These are phyloP conservation scores for Zaprionus africanus DNA, from an alignment of 1,140 invertebrate genomes.

Conservation along the genomic window DNA sequence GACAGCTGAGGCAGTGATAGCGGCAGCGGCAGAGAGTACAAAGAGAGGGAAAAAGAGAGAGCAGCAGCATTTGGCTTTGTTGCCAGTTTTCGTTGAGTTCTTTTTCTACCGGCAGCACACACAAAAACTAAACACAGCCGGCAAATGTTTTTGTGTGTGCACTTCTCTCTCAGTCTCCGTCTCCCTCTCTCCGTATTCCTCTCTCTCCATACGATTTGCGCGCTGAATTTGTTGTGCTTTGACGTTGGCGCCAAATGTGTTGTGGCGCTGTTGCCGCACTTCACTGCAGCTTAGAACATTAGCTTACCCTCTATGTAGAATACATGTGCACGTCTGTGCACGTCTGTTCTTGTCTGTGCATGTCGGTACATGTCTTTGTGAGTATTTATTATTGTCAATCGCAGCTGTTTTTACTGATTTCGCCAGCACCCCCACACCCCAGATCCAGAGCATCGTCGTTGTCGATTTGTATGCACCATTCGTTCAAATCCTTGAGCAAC, in stretches of 20 bases:
- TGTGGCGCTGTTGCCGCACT: conserved; percentile 59
- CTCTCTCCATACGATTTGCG: conserved; percentile 22
- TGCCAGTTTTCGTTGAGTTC: conserved; percentile 56
- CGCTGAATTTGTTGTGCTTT: conserved; percentile 61
- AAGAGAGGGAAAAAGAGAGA: conserved; percentile 15
- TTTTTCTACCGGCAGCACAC: conserved; percentile 72
- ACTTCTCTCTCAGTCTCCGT: conserved; percentile 4
- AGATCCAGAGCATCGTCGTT: background rate
- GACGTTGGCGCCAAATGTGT: conserved; percentile 72
- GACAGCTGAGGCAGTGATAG: background rate
- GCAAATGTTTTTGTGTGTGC: conserved; percentile 60
- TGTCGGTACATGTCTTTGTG: background rate
- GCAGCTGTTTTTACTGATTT: background rate
- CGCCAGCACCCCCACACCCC: background rate
- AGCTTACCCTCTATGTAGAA: background rate
- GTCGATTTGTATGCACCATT: conserved; percentile 27
- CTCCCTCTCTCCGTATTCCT: conserved; percentile 19
- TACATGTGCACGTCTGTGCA: conserved; percentile 6
- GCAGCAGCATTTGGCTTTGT: conserved; percentile 53
- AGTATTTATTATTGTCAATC: conserved; percentile 15
- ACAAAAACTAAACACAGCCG: conserved; percentile 74
- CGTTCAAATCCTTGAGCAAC: conserved; percentile 17
- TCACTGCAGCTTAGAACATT: conserved; percentile 47
- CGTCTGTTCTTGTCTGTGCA: conserved; percentile 1
- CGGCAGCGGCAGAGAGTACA: background rate